These are phyloP conservation scores for Esox masquinongy DNA, from an alignment of 2,797 vertebrate genomes.

Conservation along the genomic window DNA sequence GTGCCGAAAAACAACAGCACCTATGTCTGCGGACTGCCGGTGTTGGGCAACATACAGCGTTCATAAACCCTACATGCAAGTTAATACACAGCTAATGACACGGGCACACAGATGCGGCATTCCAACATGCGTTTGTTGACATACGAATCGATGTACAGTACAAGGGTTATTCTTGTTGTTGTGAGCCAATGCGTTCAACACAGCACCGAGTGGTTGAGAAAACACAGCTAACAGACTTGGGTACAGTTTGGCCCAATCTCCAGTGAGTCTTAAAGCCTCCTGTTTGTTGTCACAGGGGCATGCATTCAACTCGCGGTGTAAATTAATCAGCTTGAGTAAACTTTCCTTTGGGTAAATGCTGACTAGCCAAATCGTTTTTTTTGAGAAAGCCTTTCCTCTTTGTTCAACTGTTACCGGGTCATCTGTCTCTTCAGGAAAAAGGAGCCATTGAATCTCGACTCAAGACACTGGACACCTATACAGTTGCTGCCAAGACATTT, in stretches of 20 bases:
- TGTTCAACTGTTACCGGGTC: constrained; percentile 57
- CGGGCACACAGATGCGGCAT: not conserved
- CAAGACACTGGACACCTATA: constrained; percentile 23
- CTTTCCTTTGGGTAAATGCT: not conserved
- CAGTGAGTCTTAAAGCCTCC: not conserved
- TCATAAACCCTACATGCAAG: not conserved
- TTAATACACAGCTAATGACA: not conserved
- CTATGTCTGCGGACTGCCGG: not conserved
- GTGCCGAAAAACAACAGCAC: not conserved
- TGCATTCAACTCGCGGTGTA: constrained; percentile 14
- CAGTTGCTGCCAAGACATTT: constrained; percentile 32
- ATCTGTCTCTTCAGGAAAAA: constrained; percentile 19
- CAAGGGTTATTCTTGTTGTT: not conserved
- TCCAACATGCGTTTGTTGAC: not conserved
- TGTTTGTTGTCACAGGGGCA: not conserved
- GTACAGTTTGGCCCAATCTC: not conserved
- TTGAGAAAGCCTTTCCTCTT: constrained; percentile 31
- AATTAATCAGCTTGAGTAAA: not conserved
- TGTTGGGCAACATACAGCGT: not conserved
- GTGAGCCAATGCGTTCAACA: not conserved
- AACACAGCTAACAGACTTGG: not conserved
- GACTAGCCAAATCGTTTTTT: not conserved
- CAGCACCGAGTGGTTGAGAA: not conserved
- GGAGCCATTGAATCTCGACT: constrained; percentile 39
- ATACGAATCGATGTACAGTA: not conserved